Evolutionary conservation across 1,140 invertebrate genomes (phyloP).

Genomic region (Aphis craccivora): DNA sequence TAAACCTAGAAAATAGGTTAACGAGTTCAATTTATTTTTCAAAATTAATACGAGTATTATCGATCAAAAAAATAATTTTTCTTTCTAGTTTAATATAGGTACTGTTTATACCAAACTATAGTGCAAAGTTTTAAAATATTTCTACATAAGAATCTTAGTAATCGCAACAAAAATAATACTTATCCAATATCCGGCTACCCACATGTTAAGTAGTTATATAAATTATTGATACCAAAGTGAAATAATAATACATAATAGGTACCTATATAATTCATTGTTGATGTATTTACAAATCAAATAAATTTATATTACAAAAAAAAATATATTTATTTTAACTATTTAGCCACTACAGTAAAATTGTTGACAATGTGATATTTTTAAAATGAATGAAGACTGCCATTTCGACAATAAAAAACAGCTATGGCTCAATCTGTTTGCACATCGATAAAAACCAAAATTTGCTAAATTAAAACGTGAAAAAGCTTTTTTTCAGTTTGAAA

Average conservation of each 20-base stretch:
- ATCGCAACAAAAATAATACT: too few relatives aligned
- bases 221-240: background rate
- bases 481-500: too few relatives aligned
- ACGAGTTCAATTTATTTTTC: background rate
- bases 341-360: background rate
- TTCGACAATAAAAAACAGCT: background rate
- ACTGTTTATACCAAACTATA: background rate
- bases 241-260: background rate
- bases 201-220: background rate
- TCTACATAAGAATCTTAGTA: too few relatives aligned
- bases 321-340: background rate
- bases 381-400: background rate
- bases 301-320: background rate
- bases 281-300: background rate
- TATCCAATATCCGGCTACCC: too few relatives aligned
- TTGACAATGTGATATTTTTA: background rate
- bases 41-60: background rate
- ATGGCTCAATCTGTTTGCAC: background rate
- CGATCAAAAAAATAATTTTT: background rate
- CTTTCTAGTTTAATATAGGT: background rate
- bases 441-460: background rate
- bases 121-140: too few relatives aligned
- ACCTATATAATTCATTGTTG: background rate
- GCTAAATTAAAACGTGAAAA: background rate
- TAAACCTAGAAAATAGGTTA: background rate